phyloP scores from a whole-genome alignment of 2,113 vertebrate species.

The Odontophorus gujanensis region DNA sequence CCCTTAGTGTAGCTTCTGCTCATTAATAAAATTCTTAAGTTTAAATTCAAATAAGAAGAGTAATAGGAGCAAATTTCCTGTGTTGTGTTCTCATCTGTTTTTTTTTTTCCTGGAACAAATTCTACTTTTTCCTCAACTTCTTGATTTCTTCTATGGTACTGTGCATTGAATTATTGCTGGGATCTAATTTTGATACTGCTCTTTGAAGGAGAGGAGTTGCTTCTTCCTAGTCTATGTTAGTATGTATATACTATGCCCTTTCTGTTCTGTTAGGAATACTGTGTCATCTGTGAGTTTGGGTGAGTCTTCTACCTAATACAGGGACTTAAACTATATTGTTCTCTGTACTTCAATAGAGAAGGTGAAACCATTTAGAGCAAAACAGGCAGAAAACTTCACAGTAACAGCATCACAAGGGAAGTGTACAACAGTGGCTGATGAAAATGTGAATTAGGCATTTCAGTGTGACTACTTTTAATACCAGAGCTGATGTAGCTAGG shows the following conservation, averaged over 20 bases:
- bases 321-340: not conserved
- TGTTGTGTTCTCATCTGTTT: not conserved
- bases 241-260: not conserved
- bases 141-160: not conserved
- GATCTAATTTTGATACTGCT: not conserved
- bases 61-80: not conserved
- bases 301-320: not conserved
- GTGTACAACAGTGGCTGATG: not conserved
- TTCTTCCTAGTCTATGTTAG: not conserved
- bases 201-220: not conserved
- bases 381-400: not conserved
- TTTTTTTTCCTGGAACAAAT: not conserved
- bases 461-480: not conserved
- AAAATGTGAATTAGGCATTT: not conserved
- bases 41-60: not conserved
- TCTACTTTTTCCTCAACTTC: not conserved
- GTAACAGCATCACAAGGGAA: not conserved
- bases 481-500: not conserved
- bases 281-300: not conserved
- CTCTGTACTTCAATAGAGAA: not conserved
- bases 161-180: not conserved
- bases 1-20: not conserved
- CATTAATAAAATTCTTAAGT: not conserved
- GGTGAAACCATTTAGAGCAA: not conserved
- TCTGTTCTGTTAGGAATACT: not conserved